A percentile compares a stretch with the other conserved stretches of the same genome.
These are phyloP conservation scores for Homalodisca vitripennis DNA, from an alignment of 1,140 invertebrate genomes.

Conservation along the genomic window DNA sequence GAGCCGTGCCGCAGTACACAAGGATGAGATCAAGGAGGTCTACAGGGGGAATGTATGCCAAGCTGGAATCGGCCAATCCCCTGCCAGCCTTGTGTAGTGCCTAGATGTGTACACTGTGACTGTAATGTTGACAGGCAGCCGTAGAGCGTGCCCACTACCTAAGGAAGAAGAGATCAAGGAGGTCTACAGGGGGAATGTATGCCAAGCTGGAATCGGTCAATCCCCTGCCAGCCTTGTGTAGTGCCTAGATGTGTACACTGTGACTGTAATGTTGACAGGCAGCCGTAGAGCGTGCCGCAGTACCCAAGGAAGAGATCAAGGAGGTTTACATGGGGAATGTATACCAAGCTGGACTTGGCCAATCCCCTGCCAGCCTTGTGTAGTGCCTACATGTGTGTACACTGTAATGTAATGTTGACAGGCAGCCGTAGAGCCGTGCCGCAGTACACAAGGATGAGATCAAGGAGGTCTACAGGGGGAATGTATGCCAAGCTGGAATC, in stretches of 20 bases:
- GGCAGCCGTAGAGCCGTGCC: slow-evolving; percentile 78
- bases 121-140: slow-evolving; percentile 65
- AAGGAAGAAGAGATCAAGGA: slow-evolving; percentile 86
- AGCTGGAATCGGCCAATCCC: slow-evolving; percentile 81
- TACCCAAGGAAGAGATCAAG: slow-evolving; percentile 78
- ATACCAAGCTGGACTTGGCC: slow-evolving; percentile 75
- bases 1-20: slow-evolving; percentile 74
- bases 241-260: no score
- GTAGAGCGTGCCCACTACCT: slow-evolving; percentile 75
- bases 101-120: no score
- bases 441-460: slow-evolving; percentile 77
- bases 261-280: slow-evolving; percentile 58
- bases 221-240: slow-evolving; percentile 95
- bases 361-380: slow-evolving; percentile 95
- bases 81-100: slow-evolving; percentile 94
- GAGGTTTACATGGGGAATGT: slow-evolving; percentile 99
- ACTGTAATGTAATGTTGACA: no score
- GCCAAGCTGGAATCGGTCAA: slow-evolving; percentile 78
- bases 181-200: slow-evolving; percentile 97
- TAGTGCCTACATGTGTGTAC: no score
- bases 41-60: slow-evolving; percentile 97
- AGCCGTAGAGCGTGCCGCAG: slow-evolving; percentile 78
- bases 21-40: slow-evolving; percentile 88
- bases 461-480: slow-evolving; percentile 96
- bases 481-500: slow-evolving; percentile 84